Evolutionary conservation across 2,797 vertebrate genomes (phyloP).

Genomic region (Myotis vivesi): DNA sequence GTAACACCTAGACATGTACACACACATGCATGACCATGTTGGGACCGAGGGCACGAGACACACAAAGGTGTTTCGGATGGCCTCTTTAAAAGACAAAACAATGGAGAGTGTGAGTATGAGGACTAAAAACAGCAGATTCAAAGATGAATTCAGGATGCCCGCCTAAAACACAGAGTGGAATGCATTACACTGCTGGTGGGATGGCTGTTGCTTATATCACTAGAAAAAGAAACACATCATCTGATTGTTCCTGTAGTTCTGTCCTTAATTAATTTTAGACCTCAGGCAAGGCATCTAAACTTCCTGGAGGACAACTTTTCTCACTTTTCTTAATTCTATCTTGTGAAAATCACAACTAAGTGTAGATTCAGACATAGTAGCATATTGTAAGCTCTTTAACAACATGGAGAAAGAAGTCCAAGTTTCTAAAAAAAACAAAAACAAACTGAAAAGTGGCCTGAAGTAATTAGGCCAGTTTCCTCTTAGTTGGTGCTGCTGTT

Average conservation of each 20-base stretch:
- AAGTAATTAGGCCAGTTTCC: not conserved
- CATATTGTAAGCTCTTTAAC: not conserved
- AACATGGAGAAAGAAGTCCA: not conserved
- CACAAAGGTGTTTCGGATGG: not conserved
- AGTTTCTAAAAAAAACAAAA: not conserved
- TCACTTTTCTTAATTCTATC: not conserved
- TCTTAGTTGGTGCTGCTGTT: not conserved
- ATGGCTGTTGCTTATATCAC: not conserved
- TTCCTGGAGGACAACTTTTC: not conserved
- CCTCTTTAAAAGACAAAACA: not conserved
- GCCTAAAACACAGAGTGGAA: too few relatives aligned
- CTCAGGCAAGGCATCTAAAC: not conserved
- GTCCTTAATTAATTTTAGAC: not conserved
- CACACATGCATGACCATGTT: not conserved
- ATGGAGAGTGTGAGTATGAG: not conserved
- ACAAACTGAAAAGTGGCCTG: not conserved
- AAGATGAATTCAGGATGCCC: not conserved
- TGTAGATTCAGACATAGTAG: not conserved
- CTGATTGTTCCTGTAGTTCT: not conserved
- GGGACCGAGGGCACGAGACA: fast-evolving
- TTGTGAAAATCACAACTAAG: not conserved
- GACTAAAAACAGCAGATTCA: not conserved
- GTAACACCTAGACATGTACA: not conserved
- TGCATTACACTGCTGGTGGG: not conserved
- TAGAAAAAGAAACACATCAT: not conserved